Conservation (phyloP, 2,888 invertebrate species). For the Ganaspis brasiliensis region DNA sequence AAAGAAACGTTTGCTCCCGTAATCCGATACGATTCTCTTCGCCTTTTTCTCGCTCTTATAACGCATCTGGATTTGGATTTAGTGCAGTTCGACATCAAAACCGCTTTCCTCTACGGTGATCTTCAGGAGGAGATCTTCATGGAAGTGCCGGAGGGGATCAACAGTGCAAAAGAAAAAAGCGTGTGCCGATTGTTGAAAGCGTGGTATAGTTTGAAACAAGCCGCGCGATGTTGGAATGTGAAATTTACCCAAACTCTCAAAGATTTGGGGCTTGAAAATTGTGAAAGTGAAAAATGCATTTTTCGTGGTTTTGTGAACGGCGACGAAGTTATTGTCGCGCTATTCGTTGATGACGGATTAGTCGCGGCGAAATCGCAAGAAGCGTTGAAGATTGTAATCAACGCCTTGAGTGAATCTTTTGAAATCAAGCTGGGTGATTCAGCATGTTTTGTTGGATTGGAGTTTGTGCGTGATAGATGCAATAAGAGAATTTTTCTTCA, state of each 20-base stretch:
- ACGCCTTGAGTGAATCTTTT: background rate
- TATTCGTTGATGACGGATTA: background rate
- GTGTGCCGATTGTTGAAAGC: conserved; percentile 44
- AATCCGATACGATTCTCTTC: conserved; percentile 4
- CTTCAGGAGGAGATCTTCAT: conserved; percentile 49
- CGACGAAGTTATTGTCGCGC: background rate
- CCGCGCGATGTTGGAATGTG: conserved; percentile 46
- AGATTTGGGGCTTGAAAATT: conserved; percentile 30
- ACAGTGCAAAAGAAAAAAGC: background rate
- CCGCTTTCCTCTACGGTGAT: conserved; percentile 51
- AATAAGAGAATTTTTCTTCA: conserved; percentile 6
- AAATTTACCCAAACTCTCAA: conserved; percentile 26
- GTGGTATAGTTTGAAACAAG: conserved; percentile 52
- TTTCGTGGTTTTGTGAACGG: background rate
- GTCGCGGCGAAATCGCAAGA: background rate
- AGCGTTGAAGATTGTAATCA: background rate
- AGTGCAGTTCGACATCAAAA: conserved; percentile 50
- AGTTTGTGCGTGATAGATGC: background rate
- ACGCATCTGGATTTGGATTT: conserved; percentile 35
- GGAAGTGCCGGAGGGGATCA: conserved; percentile 45
- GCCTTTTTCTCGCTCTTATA: conserved; percentile 33
- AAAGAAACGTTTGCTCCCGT: conserved; percentile 55
- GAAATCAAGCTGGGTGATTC: conserved; percentile 9
- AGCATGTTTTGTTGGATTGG: conserved; percentile 4
- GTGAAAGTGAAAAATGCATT: conserved; percentile 11